phyloP scores from a whole-genome alignment of 2,113 vertebrate genomes.

The Microcebus jonahi region DNA sequence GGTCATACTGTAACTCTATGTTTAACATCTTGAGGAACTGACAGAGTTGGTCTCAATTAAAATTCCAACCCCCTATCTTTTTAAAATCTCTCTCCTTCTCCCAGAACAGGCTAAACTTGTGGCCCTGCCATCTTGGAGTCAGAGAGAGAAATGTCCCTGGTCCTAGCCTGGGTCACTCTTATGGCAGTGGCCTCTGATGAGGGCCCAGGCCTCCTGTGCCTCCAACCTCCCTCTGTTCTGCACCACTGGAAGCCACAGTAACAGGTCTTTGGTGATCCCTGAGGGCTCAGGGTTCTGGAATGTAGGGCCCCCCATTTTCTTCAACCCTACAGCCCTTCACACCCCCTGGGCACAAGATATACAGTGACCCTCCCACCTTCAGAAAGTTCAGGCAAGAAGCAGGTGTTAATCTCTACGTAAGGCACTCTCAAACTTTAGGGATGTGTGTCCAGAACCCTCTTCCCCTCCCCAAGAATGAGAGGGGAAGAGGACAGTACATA shows the following conservation, averaged over 20 bases:
- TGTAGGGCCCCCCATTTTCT: neutral
- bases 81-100: neutral
- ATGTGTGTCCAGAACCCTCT: neutral
- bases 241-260: neutral
- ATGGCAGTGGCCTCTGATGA: too few species aligned
- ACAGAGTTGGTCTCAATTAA: neutral
- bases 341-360: neutral
- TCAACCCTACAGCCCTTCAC: neutral
- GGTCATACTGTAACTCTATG: neutral
- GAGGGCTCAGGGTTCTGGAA: neutral
- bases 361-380: neutral
- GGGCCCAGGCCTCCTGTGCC: neutral
- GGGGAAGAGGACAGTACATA: neutral
- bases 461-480: neutral
- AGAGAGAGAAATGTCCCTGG: neutral
- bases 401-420: neutral
- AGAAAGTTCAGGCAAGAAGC: neutral
- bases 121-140: neutral
- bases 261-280: neutral
- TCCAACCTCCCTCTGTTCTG: neutral
- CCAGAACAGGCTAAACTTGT: neutral
- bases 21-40: conserved; percentile 5
- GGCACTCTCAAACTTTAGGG: neutral
- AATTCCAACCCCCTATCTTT: conserved; percentile 4
- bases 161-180: neutral